These are phyloP conservation scores for Rhinichthys klamathensis DNA, from an alignment of 2,113 vertebrate genomes.

Conservation along the genomic window DNA sequence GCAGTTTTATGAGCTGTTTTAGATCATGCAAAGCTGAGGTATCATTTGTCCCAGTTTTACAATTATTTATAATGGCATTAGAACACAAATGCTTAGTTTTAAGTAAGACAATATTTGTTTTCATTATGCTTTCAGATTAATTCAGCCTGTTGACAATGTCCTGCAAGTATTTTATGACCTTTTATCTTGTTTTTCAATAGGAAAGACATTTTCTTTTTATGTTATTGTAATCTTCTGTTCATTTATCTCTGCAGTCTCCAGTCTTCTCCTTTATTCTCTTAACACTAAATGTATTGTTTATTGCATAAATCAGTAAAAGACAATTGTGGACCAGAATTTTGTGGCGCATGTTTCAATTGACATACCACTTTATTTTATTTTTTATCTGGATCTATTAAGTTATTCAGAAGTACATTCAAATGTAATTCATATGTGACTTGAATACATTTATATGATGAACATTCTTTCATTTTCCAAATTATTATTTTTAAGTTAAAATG, in stretches of 20 bases:
- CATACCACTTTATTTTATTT: not conserved
- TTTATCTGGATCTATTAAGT: not conserved
- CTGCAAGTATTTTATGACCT: conserved; percentile 44
- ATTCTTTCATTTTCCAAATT: not conserved
- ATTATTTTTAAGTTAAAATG: not conserved
- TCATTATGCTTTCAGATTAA: conserved; percentile 35
- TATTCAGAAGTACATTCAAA: not conserved
- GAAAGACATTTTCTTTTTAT: conserved; percentile 64
- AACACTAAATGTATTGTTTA: conserved; percentile 95
- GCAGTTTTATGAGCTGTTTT: conserved; percentile 47
- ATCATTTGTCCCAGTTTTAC: conserved; percentile 19
- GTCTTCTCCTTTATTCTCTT: conserved; percentile 78
- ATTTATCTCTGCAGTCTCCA: conserved; percentile 76
- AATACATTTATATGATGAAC: not conserved
- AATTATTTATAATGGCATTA: conserved; percentile 49
- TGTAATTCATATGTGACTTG: not conserved
- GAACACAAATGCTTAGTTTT: conserved; percentile 43
- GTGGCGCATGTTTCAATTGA: conserved; percentile 30
- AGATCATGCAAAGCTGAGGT: conserved; percentile 40
- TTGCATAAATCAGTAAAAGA: conserved; percentile 87
- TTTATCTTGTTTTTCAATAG: conserved; percentile 50
- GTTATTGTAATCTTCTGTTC: conserved; percentile 67
- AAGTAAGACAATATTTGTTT: conserved; percentile 41
- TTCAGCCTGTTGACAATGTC: conserved; percentile 44
- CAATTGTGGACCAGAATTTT: conserved; percentile 87